These are phyloP conservation scores for Ianthella basta DNA, from an alignment of 37 sponge, comb jelly and placozoan genomes.

Conservation along the genomic window DNA sequence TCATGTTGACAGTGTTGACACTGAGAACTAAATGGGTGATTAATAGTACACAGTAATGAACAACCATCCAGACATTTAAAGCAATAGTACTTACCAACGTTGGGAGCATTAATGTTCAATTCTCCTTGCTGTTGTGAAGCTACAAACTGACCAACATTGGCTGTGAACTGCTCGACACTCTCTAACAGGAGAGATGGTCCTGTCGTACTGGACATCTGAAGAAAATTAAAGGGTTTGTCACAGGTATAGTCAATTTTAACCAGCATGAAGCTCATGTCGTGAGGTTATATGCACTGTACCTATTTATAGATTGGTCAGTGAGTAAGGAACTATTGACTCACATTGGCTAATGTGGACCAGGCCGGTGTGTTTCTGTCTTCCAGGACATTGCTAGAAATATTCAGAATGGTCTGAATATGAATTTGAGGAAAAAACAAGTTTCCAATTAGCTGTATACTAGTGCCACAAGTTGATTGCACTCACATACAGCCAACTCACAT, in stretches of 20 bases:
- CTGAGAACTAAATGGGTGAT: not conserved
- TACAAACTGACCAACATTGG: too few species aligned
- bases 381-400: not conserved
- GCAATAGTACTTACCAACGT: not conserved
- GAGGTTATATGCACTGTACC: too few species aligned
- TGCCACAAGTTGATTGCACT: not conserved
- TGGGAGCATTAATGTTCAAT: too few species aligned
- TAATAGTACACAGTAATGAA: not conserved
- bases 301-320: not conserved
- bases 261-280: too few species aligned
- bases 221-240: too few species aligned
- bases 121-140: too few species aligned
- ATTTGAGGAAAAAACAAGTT: not conserved
- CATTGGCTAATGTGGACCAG: not conserved
- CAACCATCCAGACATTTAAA: too few species aligned
- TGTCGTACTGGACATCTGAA: too few species aligned
- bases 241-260: too few species aligned
- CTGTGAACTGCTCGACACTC: too few species aligned
- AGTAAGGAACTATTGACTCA: not conserved
- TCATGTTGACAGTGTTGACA: not conserved
- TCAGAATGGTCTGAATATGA: not conserved
- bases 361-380: not conserved
- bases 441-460: not conserved
- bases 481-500: too few species aligned
- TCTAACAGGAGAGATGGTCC: too few species aligned